Conservation (phyloP, 2,888 invertebrate genomes). For the Drosophila colorata region DNA sequence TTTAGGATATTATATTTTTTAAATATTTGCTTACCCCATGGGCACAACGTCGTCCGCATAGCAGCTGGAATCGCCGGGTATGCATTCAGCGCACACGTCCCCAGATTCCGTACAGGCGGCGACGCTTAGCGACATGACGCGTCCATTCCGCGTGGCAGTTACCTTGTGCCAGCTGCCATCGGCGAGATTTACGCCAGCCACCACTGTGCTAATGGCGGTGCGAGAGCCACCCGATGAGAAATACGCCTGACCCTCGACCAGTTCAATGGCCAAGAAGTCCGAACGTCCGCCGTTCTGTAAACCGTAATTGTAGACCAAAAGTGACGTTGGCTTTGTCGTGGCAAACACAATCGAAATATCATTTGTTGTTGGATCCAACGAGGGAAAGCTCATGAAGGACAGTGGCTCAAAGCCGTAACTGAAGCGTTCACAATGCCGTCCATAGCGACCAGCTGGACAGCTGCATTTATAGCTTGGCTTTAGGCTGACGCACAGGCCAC, state of each 20-base stretch:
- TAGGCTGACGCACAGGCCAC: conserved; percentile 94
- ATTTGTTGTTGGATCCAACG: conserved; percentile 94
- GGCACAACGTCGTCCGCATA: conserved; percentile 95
- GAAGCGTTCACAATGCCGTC: conserved; percentile 95
- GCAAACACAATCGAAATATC: conserved; percentile 96
- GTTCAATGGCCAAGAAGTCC: conserved; percentile 96
- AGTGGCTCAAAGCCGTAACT: conserved; percentile 95
- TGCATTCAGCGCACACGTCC: conserved; percentile 93
- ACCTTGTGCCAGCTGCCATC: conserved; percentile 97
- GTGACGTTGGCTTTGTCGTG: conserved; percentile 93
- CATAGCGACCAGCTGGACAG: conserved; percentile 95
- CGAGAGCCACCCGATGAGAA: conserved; percentile 96
- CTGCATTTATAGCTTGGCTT: conserved; percentile 94
- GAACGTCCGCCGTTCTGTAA: conserved; percentile 94
- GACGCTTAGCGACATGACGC: conserved; percentile 93
- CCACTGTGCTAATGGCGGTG: conserved; percentile 93
- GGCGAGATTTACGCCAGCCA: conserved; percentile 89
- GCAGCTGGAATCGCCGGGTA: conserved; percentile 92
- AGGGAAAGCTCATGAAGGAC: conserved; percentile 95
- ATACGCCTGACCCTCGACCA: conserved; percentile 92
- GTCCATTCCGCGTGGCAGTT: conserved; percentile 95
- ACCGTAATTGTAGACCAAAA: conserved; percentile 96
- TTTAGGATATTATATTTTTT: no score
- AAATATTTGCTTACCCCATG: conserved; percentile 89
- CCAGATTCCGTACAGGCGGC: conserved; percentile 94